Evolutionary conservation across 30 jellyfish, hydroid and myxozoan species (phyloP), one percentile per base, ranked within the genome.

Genomic region (Aurelia aurita): DNA sequence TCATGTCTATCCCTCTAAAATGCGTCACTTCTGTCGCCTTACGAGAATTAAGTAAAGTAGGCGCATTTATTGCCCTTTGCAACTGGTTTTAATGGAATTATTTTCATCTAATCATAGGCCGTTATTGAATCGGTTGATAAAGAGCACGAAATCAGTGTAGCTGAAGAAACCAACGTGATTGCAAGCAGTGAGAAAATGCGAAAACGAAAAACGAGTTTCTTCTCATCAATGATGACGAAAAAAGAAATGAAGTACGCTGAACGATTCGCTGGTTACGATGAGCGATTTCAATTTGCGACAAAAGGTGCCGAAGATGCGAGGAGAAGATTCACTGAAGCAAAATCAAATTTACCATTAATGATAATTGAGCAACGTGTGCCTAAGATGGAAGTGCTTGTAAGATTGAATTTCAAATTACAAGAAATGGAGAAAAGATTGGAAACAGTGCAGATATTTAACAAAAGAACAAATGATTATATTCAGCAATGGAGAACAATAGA

Each of bases 311-410:
- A 63, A 21, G 65, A 83, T 10, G 93, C 87, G 19, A 70, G 12
- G 19, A 64, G 87, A 25, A 72, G 93, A 51, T 29, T 55, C 35
- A 65, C 74, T 6, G 76, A 72, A 58, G 86, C 93, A 2, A 83
- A 43, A 49, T 83, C 93, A 0, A 43, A 31, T 44, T 77, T 83
- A 13, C 93, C 93, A 0, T 62, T 83, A 23, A 83, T 83, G 93
- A 83, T 83, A 47, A 67, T 83, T 22, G 93, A 83, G 64, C 55
- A 58, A 60, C 80, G 93, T 23, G 72, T 83, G 16, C 93, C 93
- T 21, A 83, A 71, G 32, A 5, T 44, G 9, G 93, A 83, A 65
- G 43, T 6, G 10, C 54, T 74, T 10, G 87, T 70, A 43, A 59
- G 84, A 49, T 20, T 39, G 76, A 44, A 71, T 5, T 28, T 32